Conservation (phyloP, 2,797 vertebrate genomes). For the Melanogrammus aeglefinus region DNA sequence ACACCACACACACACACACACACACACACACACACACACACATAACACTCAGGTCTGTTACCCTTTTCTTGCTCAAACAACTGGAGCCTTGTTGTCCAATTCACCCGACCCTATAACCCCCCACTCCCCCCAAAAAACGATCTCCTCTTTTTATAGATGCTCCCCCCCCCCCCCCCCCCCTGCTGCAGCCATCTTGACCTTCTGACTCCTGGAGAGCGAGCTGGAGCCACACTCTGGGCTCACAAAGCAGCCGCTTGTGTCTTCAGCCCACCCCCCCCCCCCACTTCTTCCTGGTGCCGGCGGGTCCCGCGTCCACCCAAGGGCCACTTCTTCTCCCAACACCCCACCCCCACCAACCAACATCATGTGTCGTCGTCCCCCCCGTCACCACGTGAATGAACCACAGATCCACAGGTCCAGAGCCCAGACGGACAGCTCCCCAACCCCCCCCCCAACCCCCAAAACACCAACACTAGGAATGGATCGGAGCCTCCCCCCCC, state of each 20-base stretch:
- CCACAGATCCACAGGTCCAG: too few species aligned
- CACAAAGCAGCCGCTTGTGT: constrained; percentile 75
- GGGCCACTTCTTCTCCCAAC: constrained; percentile 18
- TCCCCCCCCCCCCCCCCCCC: constrained; percentile 57
- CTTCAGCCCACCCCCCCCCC: constrained; percentile 9
- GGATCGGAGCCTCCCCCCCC: too few species aligned
- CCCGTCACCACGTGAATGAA: too few species aligned
- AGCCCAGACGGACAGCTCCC: too few species aligned
- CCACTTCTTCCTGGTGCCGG: constrained; percentile 18
- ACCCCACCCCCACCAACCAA: too few species aligned
- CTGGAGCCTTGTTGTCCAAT: constrained; percentile 62
- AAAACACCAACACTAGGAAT: too few species aligned
- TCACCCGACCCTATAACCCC: constrained; percentile 8
- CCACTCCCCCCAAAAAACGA: constrained; percentile 8
- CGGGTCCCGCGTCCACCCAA: constrained; percentile 42
- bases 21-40: constrained; percentile 33
- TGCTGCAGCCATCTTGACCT: constrained; percentile 68
- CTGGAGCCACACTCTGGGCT: constrained; percentile 57
- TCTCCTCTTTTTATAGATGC: constrained; percentile 45
- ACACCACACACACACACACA: too few species aligned
- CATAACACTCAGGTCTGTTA: constrained; percentile 67
- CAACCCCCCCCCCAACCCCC: too few species aligned
- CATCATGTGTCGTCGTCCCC: too few species aligned
- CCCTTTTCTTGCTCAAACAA: constrained; percentile 63
- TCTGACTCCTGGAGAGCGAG: constrained; percentile 57